These are phyloP conservation scores for Pogoniulus pusillus DNA, from an alignment of 2,797 vertebrate species.

Conservation along the genomic window DNA sequence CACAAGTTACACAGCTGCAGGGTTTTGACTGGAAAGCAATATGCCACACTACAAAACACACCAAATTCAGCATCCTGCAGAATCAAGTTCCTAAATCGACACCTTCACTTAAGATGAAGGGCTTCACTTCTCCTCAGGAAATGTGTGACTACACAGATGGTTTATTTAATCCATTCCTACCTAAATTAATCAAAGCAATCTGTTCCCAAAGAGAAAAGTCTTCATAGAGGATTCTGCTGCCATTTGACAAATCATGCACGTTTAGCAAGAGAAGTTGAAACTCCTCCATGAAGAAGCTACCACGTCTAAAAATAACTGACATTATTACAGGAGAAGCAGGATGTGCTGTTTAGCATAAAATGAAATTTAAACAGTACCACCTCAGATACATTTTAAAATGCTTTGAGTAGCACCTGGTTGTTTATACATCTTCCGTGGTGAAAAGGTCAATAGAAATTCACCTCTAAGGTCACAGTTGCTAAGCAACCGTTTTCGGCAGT, in stretches of 20 bases:
- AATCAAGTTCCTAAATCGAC: background rate
- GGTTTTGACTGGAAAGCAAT: background rate
- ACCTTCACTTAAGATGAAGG: background rate
- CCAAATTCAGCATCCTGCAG: background rate
- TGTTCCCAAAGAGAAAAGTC: background rate
- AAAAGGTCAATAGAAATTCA: conserved; percentile 77
- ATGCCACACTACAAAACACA: background rate
- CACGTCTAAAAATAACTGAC: conserved; percentile 12
- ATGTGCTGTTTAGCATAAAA: conserved; percentile 25
- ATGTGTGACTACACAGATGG: background rate
- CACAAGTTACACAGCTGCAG: background rate
- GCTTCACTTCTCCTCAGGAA: background rate
- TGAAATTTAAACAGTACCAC: conserved; percentile 48
- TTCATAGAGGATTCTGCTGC: background rate
- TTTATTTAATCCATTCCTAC: conserved; percentile 39
- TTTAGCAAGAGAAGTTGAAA: conserved; percentile 15
- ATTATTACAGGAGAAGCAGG: conserved; percentile 3
- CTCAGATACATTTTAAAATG: conserved; percentile 34
- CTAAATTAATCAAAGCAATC: conserved; percentile 47
- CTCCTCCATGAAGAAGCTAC: conserved; percentile 14
- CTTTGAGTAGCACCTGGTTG: conserved; percentile 72
- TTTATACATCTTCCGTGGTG: conserved; percentile 67
- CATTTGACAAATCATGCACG: conserved; percentile 25
- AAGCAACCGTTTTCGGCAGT: conserved; percentile 80
- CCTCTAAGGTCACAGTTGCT: conserved; percentile 83